phyloP scores from a whole-genome alignment of 2,888 invertebrate species.

The Nebria brevicollis region DNA sequence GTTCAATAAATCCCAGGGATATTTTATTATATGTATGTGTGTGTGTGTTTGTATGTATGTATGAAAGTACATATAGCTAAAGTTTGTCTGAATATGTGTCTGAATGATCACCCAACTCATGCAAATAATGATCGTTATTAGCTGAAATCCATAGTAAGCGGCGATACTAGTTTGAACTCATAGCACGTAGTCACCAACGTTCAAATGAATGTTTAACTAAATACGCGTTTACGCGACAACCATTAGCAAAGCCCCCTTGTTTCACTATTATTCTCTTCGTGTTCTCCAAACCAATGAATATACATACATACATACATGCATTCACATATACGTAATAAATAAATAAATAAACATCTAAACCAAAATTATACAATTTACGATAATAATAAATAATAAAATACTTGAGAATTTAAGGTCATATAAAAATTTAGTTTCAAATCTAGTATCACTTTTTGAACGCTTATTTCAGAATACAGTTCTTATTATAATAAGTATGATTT shows the following conservation, averaged over 20 bases:
- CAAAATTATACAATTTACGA: no score
- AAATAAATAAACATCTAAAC: no score
- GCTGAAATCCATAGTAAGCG: conserved; percentile 26
- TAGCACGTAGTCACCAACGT: conserved; percentile 35
- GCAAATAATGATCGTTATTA: conserved; percentile 42
- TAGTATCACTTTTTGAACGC: no score
- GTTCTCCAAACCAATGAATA: neutral
- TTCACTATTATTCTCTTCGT: conserved; percentile 30
- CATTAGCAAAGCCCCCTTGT: conserved; percentile 37
- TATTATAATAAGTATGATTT: no score
- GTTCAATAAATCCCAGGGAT: no score
- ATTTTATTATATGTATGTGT: neutral
- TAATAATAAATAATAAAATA: no score
- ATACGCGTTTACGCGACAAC: conserved; percentile 42
- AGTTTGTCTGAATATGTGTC: neutral
- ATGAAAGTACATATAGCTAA: neutral
- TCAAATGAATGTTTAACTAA: conserved; percentile 46
- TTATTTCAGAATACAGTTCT: no score
- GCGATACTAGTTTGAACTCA: conserved; percentile 31
- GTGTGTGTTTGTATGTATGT: neutral
- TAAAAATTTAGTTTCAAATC: no score
- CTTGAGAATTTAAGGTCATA: no score
- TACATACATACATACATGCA: neutral
- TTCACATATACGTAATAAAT: neutral
- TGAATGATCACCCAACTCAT: conserved; percentile 28